Percentiles rank a stretch among this genome's conserved stretches.
These are phyloP conservation scores for Rhinoptilus africanus DNA, from an alignment of 2,113 vertebrate species.

Conservation along the genomic window DNA sequence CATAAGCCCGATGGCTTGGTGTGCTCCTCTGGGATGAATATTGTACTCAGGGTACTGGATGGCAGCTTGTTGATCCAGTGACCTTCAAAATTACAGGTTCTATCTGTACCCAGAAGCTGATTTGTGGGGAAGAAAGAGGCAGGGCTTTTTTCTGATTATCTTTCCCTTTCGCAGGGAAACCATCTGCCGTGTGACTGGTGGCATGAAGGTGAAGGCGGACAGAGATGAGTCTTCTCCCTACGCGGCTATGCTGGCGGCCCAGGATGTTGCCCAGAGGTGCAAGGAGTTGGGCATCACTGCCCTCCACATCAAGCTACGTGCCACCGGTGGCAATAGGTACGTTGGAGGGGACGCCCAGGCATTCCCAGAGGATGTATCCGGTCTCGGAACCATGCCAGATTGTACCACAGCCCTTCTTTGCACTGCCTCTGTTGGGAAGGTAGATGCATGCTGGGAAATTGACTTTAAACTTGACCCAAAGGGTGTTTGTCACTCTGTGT, in stretches of 20 bases:
- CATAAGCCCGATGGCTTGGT: neutral
- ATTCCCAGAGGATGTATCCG: accelerated
- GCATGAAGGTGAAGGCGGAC: conserved; percentile 99
- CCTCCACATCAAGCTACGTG: conserved; percentile 95
- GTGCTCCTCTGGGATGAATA: neutral
- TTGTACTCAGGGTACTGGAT: neutral
- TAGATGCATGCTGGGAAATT: accelerated
- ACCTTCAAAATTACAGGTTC: neutral
- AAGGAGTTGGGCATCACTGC: conserved; percentile 97
- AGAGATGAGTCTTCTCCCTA: conserved; percentile 96
- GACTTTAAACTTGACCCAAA: neutral
- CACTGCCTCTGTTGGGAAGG: accelerated
- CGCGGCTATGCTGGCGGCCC: conserved; percentile 95
- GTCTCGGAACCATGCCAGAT: neutral
- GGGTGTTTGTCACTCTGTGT: neutral
- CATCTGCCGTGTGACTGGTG: conserved; percentile 96
- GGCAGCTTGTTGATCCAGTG: neutral
- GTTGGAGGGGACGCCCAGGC: neutral
- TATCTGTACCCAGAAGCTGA: neutral
- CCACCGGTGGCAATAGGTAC: conserved; percentile 92
- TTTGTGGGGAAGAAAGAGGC: neutral
- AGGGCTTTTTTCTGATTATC: neutral
- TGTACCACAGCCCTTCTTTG: neutral
- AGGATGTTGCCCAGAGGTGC: conserved; percentile 97
- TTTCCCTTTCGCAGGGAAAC: conserved; percentile 82